Conservation (phyloP, 2,888 invertebrate genomes). For the Microplitis deprimator region DNA sequence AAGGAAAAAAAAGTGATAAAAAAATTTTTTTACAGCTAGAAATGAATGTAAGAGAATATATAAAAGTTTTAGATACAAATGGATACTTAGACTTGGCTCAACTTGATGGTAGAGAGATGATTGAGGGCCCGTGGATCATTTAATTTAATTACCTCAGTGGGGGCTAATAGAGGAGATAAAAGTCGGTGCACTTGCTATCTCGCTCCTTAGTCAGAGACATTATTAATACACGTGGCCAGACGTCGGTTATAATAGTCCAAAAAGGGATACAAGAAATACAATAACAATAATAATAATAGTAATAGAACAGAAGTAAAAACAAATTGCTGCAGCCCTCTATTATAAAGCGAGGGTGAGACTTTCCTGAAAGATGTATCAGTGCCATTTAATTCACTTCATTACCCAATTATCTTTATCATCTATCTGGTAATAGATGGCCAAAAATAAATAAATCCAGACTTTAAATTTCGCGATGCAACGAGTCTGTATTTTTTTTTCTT, state of each 20-base stretch:
- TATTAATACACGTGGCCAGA: constrained; percentile 56
- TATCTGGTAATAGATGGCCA: neutral
- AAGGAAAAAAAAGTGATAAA: neutral
- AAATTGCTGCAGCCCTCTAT: constrained; percentile 29
- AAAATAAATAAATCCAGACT: neutral
- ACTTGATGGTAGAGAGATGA: constrained; percentile 56
- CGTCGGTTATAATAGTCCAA: constrained; percentile 42
- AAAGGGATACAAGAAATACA: constrained; percentile 48
- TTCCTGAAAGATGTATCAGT: neutral
- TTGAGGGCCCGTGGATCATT: constrained; percentile 69
- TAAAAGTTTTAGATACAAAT: neutral
- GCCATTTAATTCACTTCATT: neutral
- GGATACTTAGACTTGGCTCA: neutral
- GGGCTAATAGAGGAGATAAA: constrained; percentile 70
- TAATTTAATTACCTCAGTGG: constrained; percentile 69
- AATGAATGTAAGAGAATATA: constrained; percentile 11
- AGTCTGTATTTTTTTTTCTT: no score
- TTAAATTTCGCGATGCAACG: neutral
- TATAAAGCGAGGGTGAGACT: constrained; percentile 29
- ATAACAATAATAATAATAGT: constrained; percentile 44
- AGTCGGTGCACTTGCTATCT: constrained; percentile 55
- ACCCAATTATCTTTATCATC: neutral
- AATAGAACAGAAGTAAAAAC: constrained; percentile 7
- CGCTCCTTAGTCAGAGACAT: constrained; percentile 53
- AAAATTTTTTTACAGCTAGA: neutral